These are phyloP conservation scores for Stictonetta naevosa DNA, from an alignment of 2,113 vertebrate species.

Conservation along the genomic window DNA sequence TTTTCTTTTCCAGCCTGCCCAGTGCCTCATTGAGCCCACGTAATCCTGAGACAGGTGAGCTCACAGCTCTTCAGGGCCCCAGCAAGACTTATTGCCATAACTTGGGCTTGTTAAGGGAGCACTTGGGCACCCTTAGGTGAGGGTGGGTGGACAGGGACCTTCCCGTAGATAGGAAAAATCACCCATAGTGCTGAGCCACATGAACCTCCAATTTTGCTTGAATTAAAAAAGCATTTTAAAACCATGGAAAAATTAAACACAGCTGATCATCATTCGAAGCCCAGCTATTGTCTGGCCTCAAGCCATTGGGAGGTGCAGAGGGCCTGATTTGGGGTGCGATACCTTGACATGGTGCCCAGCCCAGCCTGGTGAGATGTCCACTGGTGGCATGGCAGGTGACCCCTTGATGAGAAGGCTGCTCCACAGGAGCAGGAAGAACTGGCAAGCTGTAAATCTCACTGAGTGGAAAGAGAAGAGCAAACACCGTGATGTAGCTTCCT, in stretches of 20 bases:
- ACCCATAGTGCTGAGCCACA: rapidly evolving
- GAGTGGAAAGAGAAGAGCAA: background rate
- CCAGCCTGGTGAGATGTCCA: rapidly evolving
- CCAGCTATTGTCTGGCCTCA: background rate
- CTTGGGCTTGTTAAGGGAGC: background rate
- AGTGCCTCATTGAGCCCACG: background rate
- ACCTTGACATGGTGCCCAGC: background rate
- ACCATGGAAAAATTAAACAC: background rate
- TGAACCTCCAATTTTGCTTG: background rate
- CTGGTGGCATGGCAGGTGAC: rapidly evolving
- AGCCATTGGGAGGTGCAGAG: background rate
- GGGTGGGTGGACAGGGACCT: background rate
- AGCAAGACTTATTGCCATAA: background rate
- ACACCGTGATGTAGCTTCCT: background rate
- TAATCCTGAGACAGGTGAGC: background rate
- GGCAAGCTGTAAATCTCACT: background rate
- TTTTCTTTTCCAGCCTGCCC: background rate
- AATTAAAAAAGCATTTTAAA: background rate
- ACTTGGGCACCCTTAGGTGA: background rate
- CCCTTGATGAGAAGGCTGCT: rapidly evolving
- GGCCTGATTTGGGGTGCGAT: background rate
- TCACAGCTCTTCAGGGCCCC: background rate
- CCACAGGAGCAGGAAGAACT: background rate
- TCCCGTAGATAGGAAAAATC: background rate
- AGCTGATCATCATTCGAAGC: background rate